A percentile compares a stretch with the other conserved stretches of the same genome.
Conservation (phyloP, 2,113 vertebrate genomes). For the Pluvianellus socialis region DNA sequence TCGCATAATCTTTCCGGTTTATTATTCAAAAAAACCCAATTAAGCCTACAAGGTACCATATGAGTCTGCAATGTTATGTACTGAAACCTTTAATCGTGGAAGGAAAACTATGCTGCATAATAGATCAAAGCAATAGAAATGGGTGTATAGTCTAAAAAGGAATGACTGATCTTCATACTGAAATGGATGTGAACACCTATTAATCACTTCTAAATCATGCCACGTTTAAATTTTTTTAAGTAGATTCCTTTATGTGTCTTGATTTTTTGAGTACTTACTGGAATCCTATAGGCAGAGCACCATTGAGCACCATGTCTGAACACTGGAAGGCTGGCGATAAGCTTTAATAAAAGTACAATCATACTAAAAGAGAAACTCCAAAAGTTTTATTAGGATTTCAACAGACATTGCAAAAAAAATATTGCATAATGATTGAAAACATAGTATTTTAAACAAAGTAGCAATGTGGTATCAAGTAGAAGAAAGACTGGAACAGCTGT, state of each 20-base stretch:
- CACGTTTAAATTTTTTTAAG: neutral
- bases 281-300: neutral
- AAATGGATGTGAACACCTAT: neutral
- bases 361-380: constrained; percentile 64
- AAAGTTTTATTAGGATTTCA: constrained; percentile 76
- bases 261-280: neutral
- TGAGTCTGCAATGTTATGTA: neutral
- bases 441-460: constrained; percentile 69
- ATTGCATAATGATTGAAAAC: constrained; percentile 71
- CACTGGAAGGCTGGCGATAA: neutral
- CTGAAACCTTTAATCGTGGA: neutral
- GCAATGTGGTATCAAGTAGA: constrained; percentile 67
- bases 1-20: neutral
- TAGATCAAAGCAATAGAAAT: neutral
- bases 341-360: neutral
- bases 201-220: neutral
- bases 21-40: neutral
- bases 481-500: constrained; percentile 63
- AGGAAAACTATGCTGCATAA: neutral
- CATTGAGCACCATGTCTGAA: neutral
- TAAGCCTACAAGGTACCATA: neutral
- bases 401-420: constrained; percentile 72
- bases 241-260: neutral
- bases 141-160: neutral
- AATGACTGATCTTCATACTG: neutral